phyloP scores from a whole-genome alignment of 2,888 invertebrate species.

The Callimorpha dominula region DNA sequence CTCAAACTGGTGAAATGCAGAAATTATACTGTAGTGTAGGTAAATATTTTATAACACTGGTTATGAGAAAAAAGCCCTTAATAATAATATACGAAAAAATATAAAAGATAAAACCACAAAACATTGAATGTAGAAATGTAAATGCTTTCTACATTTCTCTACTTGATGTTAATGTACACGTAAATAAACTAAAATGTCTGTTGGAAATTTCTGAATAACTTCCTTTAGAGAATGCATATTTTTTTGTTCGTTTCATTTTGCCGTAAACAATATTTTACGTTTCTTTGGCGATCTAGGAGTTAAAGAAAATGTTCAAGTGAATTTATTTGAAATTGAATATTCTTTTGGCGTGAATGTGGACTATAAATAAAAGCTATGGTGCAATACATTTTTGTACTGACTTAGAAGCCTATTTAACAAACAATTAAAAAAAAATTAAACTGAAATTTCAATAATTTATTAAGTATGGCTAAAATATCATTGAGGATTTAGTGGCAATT shows the following conservation, averaged over 20 bases:
- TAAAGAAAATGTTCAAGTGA: slow-evolving; percentile 2
- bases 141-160: slow-evolving; percentile 31
- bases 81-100: slow-evolving; percentile 9
- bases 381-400: too few relatives aligned
- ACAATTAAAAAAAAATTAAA: too few relatives aligned
- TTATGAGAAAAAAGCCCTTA: neutral
- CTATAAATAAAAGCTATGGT: neutral
- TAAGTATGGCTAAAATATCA: too few relatives aligned
- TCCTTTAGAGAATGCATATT: slow-evolving; percentile 28
- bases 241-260: slow-evolving; percentile 13
- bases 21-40: neutral
- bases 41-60: neutral
- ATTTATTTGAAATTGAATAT: neutral
- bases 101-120: slow-evolving; percentile 7
- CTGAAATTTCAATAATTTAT: too few relatives aligned
- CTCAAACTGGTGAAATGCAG: neutral
- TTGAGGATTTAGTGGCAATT: too few relatives aligned
- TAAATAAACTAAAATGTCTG: slow-evolving; percentile 33
- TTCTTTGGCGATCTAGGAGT: slow-evolving; percentile 8
- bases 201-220: slow-evolving; percentile 26
- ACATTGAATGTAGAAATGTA: slow-evolving; percentile 22
- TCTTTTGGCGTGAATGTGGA: neutral
- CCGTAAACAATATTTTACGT: slow-evolving; percentile 11
- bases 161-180: slow-evolving; percentile 32
- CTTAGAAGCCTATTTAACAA: too few relatives aligned